phyloP scores from a whole-genome alignment of 2,113 vertebrate species.

The Cebus imitator region DNA sequence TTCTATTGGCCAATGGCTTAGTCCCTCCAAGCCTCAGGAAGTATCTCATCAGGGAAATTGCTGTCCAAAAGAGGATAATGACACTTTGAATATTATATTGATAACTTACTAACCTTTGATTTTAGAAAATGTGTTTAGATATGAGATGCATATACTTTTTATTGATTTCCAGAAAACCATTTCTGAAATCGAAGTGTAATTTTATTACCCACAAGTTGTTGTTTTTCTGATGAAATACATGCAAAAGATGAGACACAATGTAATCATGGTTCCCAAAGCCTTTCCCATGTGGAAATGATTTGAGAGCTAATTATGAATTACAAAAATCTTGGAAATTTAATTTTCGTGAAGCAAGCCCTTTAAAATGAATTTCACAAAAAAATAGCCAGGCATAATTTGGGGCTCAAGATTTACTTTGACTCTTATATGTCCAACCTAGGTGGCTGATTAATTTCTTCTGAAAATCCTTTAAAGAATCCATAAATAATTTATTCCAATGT shows the following conservation, averaged over 20 bases:
- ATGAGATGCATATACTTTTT: neutral
- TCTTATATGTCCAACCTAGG: neutral
- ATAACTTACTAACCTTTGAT: neutral
- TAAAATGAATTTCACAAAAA: slow-evolving; percentile 20
- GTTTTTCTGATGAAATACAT: slow-evolving; percentile 19
- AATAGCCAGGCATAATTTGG: neutral
- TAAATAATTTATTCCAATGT: neutral
- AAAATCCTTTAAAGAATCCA: neutral
- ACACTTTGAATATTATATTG: neutral
- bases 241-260: neutral
- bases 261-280: neutral
- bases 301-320: neutral
- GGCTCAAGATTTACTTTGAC: neutral
- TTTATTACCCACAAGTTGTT: neutral
- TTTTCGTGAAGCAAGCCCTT: neutral
- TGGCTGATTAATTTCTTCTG: neutral
- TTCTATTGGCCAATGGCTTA: neutral
- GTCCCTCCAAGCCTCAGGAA: neutral
- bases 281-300: neutral
- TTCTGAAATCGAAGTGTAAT: neutral
- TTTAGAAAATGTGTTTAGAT: neutral
- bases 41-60: neutral
- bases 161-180: neutral
- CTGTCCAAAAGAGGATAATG: neutral
- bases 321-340: neutral